Conservation (phyloP, 30 jellyfish, hydroid and myxozoan genomes). For the Hydractinia symbiolongicarpus region DNA sequence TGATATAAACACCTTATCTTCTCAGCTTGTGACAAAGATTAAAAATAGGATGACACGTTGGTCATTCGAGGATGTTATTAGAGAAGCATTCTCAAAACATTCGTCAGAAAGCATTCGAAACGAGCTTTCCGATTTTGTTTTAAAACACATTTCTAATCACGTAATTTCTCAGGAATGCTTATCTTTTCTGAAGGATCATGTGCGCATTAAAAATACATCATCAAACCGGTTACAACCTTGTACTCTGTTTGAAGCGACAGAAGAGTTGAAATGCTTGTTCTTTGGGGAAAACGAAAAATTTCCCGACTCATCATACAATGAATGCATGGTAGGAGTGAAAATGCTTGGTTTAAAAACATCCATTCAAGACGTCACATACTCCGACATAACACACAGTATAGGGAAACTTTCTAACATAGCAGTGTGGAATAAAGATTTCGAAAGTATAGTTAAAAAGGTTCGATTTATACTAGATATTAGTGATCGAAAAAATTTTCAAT, state of each 20-base stretch:
- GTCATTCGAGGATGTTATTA: conserved; percentile 15
- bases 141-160: conserved; percentile 12
- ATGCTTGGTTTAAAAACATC: conserved; percentile 38
- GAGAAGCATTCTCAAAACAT: background rate
- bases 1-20: background rate
- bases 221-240: conserved; percentile 13
- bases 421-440: too few species aligned
- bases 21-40: background rate
- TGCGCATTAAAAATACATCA: conserved; percentile 29
- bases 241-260: conserved; percentile 32
- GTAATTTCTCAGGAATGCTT: background rate
- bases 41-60: background rate
- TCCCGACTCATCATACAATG: conserved; percentile 31
- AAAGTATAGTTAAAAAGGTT: background rate
- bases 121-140: conserved; percentile 11
- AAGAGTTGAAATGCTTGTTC: conserved; percentile 21
- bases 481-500: background rate
- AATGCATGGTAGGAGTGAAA: conserved; percentile 7
- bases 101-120: background rate
- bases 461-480: background rate
- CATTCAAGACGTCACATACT: background rate
- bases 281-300: conserved; percentile 32
- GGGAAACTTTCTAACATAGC: too few species aligned
- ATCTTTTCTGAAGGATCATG: background rate
- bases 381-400: background rate